Percentiles rank a stretch among this genome's conserved stretches.
These are phyloP conservation scores for Gobionotothen gibberifrons DNA, from an alignment of 2,797 vertebrate species.

Conservation along the genomic window DNA sequence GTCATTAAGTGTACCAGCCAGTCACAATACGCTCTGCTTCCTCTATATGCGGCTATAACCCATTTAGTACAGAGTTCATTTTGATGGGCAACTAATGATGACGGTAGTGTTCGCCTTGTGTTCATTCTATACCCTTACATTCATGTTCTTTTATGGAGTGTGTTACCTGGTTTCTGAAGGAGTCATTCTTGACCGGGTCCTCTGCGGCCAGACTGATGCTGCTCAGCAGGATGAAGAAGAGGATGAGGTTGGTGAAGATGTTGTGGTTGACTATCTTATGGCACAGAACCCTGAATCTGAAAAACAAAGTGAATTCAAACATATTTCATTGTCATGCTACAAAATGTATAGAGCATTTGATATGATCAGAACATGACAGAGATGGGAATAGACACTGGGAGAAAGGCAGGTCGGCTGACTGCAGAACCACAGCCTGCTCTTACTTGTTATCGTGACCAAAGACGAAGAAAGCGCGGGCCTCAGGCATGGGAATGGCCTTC, in stretches of 20 bases:
- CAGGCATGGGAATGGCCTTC: slow-evolving; percentile 97
- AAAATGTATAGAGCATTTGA: neutral
- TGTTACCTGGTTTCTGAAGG: slow-evolving; percentile 93
- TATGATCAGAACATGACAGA: neutral
- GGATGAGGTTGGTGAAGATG: slow-evolving; percentile 99
- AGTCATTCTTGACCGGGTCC: slow-evolving; percentile 93
- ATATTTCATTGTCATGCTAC: neutral
- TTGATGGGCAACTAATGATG: slow-evolving; percentile 48
- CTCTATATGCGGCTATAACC: slow-evolving; percentile 58
- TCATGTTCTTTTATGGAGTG: neutral
- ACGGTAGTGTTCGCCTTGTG: slow-evolving; percentile 12
- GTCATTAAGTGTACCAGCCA: slow-evolving; percentile 52
- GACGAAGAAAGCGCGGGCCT: slow-evolving; percentile 96
- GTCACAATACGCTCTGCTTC: slow-evolving; percentile 44
- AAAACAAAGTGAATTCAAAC: slow-evolving; percentile 29
- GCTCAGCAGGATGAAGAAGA: slow-evolving; percentile 99
- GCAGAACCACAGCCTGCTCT: slow-evolving; percentile 1
- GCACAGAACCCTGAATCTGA: slow-evolving; percentile 95
- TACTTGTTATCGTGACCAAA: slow-evolving; percentile 97
- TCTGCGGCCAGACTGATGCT: slow-evolving; percentile 98
- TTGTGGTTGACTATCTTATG: slow-evolving; percentile 98
- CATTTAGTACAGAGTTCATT: slow-evolving; percentile 46
- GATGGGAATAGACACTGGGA: neutral
- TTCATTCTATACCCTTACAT: neutral
- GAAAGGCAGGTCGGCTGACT: too few species aligned